Percentiles rank a stretch among this genome's conserved stretches.
Evolutionary conservation across 1,140 invertebrate species (phyloP).

Genomic region (Spodoptera frugiperda): DNA sequence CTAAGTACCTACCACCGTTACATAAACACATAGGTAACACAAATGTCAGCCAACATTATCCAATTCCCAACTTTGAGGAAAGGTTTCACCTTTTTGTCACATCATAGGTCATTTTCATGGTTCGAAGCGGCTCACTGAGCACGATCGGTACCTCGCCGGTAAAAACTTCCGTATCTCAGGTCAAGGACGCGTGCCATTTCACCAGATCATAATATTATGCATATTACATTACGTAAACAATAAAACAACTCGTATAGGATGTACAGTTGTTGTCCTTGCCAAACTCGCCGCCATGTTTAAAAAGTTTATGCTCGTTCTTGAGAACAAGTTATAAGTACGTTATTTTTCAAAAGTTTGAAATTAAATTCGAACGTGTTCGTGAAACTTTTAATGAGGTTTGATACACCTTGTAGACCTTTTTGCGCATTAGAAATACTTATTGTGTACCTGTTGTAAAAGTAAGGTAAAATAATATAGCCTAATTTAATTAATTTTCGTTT

Average conservation of each 20-base stretch:
- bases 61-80: conserved; percentile 25
- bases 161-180: conserved; percentile 39
- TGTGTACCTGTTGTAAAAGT: no score
- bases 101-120: conserved; percentile 31
- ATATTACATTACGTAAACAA: conserved; percentile 33
- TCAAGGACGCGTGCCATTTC: conserved; percentile 43
- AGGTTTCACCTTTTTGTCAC: conserved; percentile 32
- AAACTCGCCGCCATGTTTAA: background rate
- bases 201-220: conserved; percentile 28
- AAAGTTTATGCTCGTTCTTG: background rate
- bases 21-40: background rate
- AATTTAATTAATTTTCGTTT: no score
- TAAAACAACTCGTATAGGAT: background rate
- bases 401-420: background rate
- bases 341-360: conserved; percentile 8
- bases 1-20: no score
- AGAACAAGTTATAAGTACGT: background rate
- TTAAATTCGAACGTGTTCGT: background rate
- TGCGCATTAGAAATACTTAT: no score
- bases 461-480: no score
- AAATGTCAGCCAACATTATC: conserved; percentile 8
- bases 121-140: conserved; percentile 10
- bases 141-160: conserved; percentile 27
- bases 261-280: background rate
- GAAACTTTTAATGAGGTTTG: background rate